Percentiles rank a stretch among this genome's conserved stretches.
These are phyloP conservation scores for Crioceris asparagi DNA, from an alignment of 2,888 invertebrate species.

Conservation along the genomic window DNA sequence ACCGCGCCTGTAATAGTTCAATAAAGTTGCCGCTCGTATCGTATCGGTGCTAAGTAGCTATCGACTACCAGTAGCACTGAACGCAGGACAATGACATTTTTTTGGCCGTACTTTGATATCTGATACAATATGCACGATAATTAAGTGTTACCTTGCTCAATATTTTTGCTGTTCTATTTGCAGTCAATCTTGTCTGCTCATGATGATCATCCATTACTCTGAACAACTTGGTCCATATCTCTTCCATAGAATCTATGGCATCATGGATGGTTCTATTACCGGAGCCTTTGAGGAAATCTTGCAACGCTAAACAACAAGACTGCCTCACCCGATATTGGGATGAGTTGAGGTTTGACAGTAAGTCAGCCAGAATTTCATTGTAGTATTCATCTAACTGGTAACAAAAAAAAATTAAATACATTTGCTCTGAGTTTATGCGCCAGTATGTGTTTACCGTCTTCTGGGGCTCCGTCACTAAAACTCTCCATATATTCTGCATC, in stretches of 20 bases:
- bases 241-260: constrained; percentile 39
- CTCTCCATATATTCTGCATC: constrained; percentile 91
- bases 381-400: constrained; percentile 72
- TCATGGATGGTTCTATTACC: constrained; percentile 36
- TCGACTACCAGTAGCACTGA: too few relatives aligned
- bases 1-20: too few relatives aligned
- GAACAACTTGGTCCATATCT: constrained; percentile 74
- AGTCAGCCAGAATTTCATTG: constrained; percentile 68
- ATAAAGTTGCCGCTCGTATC: too few relatives aligned
- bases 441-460: constrained; percentile 58
- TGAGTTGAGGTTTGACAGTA: constrained; percentile 70
- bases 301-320: constrained; percentile 80
- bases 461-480: constrained; percentile 74
- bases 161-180: constrained; percentile 57
- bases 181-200: constrained; percentile 70
- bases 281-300: constrained; percentile 66
- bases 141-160: constrained; percentile 64
- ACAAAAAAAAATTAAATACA: constrained; percentile 17
- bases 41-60: too few relatives aligned
- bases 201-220: constrained; percentile 93
- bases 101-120: too few relatives aligned
- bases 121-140: not conserved
- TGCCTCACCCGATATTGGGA: constrained; percentile 83
- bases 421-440: too few relatives aligned
- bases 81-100: too few relatives aligned